phyloP scores from a whole-genome alignment of 2,113 vertebrate genomes.

The Riparia riparia region DNA sequence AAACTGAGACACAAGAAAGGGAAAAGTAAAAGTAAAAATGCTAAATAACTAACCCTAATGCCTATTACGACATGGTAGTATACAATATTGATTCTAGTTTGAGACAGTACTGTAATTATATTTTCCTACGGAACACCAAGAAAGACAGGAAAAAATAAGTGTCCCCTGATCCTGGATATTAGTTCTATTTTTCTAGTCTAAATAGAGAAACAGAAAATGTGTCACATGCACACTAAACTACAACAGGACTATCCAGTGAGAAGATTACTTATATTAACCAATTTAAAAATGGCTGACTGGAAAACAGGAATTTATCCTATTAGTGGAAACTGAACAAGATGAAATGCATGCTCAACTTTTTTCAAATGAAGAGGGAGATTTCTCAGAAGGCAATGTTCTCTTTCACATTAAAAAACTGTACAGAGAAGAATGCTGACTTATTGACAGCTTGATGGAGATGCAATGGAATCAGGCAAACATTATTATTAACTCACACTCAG shows the following conservation, averaged over 20 bases:
- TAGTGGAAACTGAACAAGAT: background rate
- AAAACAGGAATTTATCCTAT: background rate
- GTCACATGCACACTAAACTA: background rate
- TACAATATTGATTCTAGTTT: background rate
- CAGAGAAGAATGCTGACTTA: background rate
- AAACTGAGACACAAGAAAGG: background rate
- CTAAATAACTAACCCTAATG: background rate
- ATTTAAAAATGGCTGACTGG: background rate
- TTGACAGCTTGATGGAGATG: background rate
- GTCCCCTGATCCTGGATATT: background rate
- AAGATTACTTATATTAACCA: background rate
- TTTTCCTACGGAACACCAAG: background rate
- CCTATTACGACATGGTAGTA: background rate
- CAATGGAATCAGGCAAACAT: rapidly evolving
- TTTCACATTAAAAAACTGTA: background rate
- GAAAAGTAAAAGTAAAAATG: background rate
- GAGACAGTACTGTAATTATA: background rate
- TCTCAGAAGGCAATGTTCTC: background rate
- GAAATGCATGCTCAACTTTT: background rate
- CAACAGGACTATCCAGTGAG: rapidly evolving
- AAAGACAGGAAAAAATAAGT: background rate
- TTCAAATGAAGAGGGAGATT: background rate
- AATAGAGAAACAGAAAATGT: background rate
- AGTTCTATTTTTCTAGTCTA: background rate
- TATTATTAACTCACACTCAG: background rate